A percentile compares a stretch with the other conserved stretches of the same genome.
Conservation (phyloP, 1,140 invertebrate species). For the Drosophila auraria region DNA sequence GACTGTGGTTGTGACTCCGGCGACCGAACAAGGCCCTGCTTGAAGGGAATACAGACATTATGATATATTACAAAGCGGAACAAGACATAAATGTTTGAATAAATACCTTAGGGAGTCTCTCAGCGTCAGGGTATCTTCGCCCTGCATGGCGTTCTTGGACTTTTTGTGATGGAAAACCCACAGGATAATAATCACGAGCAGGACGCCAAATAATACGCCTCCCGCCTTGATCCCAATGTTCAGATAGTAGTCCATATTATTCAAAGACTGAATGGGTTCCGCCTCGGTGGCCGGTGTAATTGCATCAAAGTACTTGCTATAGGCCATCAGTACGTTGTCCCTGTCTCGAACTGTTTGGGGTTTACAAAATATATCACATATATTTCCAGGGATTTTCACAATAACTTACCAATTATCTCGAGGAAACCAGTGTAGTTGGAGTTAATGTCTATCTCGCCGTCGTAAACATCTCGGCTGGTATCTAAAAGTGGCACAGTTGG, state of each 20-base stretch:
- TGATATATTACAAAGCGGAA: background rate
- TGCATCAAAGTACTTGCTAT: slow-evolving; percentile 87
- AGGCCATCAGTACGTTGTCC: slow-evolving; percentile 85
- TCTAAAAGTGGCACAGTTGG: slow-evolving; percentile 25
- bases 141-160: slow-evolving; percentile 90
- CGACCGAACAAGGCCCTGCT: slow-evolving; percentile 78
- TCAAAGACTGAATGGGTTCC: slow-evolving; percentile 59
- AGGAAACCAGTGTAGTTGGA: slow-evolving; percentile 94
- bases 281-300: slow-evolving; percentile 81
- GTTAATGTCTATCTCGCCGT: slow-evolving; percentile 90
- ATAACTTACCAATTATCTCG: slow-evolving; percentile 89
- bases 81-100: background rate
- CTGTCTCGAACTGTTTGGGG: slow-evolving; percentile 63
- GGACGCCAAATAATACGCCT: slow-evolving; percentile 88
- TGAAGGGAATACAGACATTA: slow-evolving; percentile 7
- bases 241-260: slow-evolving; percentile 73
- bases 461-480: slow-evolving; percentile 85
- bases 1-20: slow-evolving; percentile 77
- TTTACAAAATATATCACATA: background rate
- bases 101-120: slow-evolving; percentile 88
- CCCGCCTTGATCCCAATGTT: slow-evolving; percentile 86
- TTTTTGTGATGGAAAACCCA: slow-evolving; percentile 90
- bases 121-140: slow-evolving; percentile 91
- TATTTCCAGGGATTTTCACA: too few relatives aligned
- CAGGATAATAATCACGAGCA: slow-evolving; percentile 88